phyloP scores from a whole-genome alignment of 2,797 vertebrate species.

The Labroides dimidiatus region DNA sequence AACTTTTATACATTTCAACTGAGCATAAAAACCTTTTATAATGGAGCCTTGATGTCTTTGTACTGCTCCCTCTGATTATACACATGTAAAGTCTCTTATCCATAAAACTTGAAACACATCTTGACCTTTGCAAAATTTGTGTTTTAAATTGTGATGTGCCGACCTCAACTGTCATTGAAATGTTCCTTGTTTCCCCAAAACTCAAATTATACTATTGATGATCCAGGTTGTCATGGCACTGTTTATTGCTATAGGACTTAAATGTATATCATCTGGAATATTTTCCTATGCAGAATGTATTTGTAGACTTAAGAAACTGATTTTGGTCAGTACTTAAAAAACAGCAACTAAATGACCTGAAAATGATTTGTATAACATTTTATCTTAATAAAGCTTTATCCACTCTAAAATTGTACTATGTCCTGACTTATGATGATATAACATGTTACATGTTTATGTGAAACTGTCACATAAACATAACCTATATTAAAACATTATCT shows the following conservation, averaged over 20 bases:
- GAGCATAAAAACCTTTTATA: not conserved
- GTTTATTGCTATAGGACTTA: not conserved
- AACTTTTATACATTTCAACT: conserved; percentile 7
- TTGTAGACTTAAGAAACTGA: not conserved
- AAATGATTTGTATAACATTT: not conserved
- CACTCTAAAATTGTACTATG: not conserved
- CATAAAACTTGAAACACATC: conserved; percentile 34
- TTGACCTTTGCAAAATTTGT: not conserved
- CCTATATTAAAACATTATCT: no score
- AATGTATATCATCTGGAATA: not conserved
- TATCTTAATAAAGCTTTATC: conserved; percentile 21
- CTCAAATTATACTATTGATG: no score
- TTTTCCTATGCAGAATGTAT: conserved; percentile 1
- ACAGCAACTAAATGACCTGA: not conserved
- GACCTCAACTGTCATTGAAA: not conserved
- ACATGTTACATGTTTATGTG: no score
- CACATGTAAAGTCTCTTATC: conserved; percentile 16
- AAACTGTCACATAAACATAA: no score
- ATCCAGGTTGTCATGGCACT: not conserved
- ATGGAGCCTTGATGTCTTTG: conserved; percentile 4
- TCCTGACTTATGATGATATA: not conserved
- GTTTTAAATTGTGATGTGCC: not conserved
- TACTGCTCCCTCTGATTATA: conserved; percentile 14
- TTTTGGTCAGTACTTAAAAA: conserved; percentile 3
- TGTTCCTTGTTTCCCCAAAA: not conserved